These are phyloP conservation scores for Malthinus flaveolus DNA, from an alignment of 2,888 invertebrate genomes.

Conservation along the genomic window DNA sequence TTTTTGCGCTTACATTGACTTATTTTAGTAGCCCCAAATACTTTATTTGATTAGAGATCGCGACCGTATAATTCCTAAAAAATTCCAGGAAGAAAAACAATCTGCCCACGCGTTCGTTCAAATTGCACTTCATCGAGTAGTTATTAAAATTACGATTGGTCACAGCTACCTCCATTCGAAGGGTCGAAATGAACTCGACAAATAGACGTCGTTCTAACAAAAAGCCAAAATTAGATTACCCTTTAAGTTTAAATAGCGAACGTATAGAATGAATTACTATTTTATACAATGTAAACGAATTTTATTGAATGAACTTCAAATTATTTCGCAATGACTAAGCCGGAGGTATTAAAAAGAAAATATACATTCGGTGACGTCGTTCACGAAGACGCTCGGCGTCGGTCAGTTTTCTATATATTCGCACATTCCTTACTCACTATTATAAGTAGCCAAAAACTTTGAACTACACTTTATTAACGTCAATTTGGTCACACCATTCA, in stretches of 20 bases:
- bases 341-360: slow-evolving; percentile 21
- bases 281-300: slow-evolving; percentile 1
- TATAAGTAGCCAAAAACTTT: slow-evolving; percentile 35
- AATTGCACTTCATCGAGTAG: not conserved
- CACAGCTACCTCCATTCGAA: not conserved
- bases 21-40: too few relatives aligned
- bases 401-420: slow-evolving; percentile 45
- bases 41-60: too few relatives aligned
- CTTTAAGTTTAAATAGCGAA: slow-evolving; percentile 3
- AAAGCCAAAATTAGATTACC: not conserved
- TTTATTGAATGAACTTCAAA: slow-evolving; percentile 11
- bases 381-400: slow-evolving; percentile 41
- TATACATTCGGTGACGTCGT: slow-evolving; percentile 35
- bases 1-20: too few relatives aligned
- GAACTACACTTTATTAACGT: slow-evolving; percentile 5
- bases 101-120: not conserved
- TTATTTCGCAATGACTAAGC: slow-evolving; percentile 24
- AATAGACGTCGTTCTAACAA: not conserved
- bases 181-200: not conserved
- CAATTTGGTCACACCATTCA: not conserved
- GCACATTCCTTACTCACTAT: slow-evolving; percentile 41
- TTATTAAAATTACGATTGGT: not conserved
- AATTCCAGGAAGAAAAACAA: not conserved
- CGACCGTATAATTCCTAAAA: too few relatives aligned
- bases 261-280: not conserved